Base-by-base conservation (phyloP, 2,113 vertebrate genomes). In the Leucosticte australis region DNA sequence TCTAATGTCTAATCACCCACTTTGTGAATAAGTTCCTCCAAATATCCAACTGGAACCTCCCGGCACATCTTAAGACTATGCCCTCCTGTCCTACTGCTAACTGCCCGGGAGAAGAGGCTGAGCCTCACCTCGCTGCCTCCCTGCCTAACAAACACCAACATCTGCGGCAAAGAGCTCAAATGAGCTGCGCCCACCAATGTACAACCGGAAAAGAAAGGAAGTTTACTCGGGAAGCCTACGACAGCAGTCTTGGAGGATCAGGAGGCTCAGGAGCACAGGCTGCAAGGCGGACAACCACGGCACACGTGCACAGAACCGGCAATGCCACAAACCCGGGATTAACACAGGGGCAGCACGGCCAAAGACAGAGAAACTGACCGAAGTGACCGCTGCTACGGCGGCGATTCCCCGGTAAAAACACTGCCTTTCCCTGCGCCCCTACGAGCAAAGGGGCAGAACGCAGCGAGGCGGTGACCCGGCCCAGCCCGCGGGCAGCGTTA, bases 401-500 rank as follows among this genome's bases (percentile, higher is more conserved):
- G 41, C 56, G 1, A 5, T 4, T 41, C 50, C 74, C 21, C 8
- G 1, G 1, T 0, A 24, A 33, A 50, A n/a, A 27, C 55, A n/a
- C 30, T 37, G 1, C 1, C 37, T 16, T 19, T 12, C 30, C 60
- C 46, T 0, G 35, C 27, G 13, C 41, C 28, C n/a, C 68, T 7
- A 1, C 7, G 5, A 16, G 17, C n/a, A 2, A 19, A 20, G 0
- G 6, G 19, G 30, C 55, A 1, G 12, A 27, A 6, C 2, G 0
- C 56, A 1, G 46, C 1, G 26, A 4, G 9, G 19, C 55, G 11
- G 42, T 0, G 47, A 10, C 22, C 4, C 1, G 28, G 39, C 8
- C 24, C 1, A 12, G 59, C 27, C 55, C 24, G 23, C 39, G 16
- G n/a, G 18, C 59, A 13, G 16, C 44, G 16, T 2, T 42, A 41